These are phyloP conservation scores for Pachyuromys duprasi DNA, from an alignment of 2,797 vertebrate genomes.

Conservation along the genomic window DNA sequence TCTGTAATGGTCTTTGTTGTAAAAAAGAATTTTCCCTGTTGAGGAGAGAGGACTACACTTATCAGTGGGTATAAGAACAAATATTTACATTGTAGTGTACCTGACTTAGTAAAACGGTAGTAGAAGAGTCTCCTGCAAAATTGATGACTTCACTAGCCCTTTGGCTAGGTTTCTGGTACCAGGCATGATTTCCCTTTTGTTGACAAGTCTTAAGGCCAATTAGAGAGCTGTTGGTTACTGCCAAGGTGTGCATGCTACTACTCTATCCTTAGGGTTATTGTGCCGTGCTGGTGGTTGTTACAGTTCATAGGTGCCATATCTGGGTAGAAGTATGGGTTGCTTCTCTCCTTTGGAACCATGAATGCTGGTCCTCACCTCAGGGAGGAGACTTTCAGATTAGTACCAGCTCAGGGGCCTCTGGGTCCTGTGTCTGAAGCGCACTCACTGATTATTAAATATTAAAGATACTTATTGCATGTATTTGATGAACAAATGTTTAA, in stretches of 20 bases:
- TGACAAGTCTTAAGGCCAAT: no score
- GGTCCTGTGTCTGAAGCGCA: neutral
- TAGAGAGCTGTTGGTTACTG: neutral
- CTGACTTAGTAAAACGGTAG: neutral
- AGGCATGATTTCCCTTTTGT: neutral
- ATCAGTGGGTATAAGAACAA: neutral
- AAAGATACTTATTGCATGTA: constrained; percentile 44
- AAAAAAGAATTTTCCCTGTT: neutral
- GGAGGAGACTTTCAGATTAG: neutral
- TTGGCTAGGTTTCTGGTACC: neutral
- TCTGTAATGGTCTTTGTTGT: neutral
- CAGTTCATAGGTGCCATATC: no score
- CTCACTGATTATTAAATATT: neutral
- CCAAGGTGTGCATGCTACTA: neutral
- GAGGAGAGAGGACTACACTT: neutral
- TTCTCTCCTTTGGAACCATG: neutral
- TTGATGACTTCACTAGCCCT: no score
- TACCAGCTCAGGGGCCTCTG: neutral
- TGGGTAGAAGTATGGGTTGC: no score
- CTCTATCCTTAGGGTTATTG: no score
- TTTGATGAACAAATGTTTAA: constrained; percentile 64
- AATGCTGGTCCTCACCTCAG: neutral
- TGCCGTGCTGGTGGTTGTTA: neutral
- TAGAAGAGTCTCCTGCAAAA: neutral
- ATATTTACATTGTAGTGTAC: neutral